phyloP scores from a whole-genome alignment of 2,113 vertebrate species.

The Atherinomorus stipes region DNA sequence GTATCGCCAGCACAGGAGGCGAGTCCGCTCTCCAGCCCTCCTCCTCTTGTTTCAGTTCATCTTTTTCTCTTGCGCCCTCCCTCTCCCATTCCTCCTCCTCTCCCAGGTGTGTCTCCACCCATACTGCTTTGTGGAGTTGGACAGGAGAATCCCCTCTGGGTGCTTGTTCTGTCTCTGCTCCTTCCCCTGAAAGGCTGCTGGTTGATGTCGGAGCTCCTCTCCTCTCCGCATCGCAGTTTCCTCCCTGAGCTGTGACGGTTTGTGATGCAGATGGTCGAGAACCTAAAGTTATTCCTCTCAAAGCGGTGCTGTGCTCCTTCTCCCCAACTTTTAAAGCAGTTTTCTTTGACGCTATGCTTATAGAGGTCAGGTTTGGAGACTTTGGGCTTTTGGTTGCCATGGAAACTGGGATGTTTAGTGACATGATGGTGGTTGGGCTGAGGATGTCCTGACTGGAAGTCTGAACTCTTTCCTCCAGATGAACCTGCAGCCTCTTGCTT shows the following conservation, averaged over 20 bases:
- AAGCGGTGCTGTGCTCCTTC: slow-evolving; percentile 46
- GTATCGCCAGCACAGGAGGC: slow-evolving; percentile 66
- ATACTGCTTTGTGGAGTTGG: slow-evolving; percentile 72
- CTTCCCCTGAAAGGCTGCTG: slow-evolving; percentile 21
- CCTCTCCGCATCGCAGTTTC: slow-evolving; percentile 5
- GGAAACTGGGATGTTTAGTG: slow-evolving; percentile 45
- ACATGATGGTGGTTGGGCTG: slow-evolving; percentile 10
- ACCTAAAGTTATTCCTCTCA: slow-evolving; percentile 67
- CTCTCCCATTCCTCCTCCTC: slow-evolving; percentile 53
- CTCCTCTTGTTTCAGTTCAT: slow-evolving; percentile 44
- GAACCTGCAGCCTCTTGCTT: slow-evolving; percentile 71
- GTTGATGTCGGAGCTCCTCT: slow-evolving; percentile 33
- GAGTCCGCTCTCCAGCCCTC: slow-evolving; percentile 68
- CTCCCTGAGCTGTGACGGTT: slow-evolving; percentile 4
- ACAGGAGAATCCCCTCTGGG: slow-evolving; percentile 56
- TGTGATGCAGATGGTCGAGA: slow-evolving; percentile 48
- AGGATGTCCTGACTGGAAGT: neutral
- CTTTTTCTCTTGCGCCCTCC: slow-evolving; percentile 53
- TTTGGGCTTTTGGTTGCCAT: slow-evolving; percentile 34
- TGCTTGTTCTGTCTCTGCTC: slow-evolving; percentile 30
- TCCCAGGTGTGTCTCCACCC: slow-evolving; percentile 81
- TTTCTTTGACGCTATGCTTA: slow-evolving; percentile 64
- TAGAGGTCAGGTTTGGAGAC: slow-evolving; percentile 58
- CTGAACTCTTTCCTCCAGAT: slow-evolving; percentile 63
- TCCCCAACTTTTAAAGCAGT: slow-evolving; percentile 55